Percentiles rank a stretch among this genome's conserved stretches.
phyloP scores from a whole-genome alignment of 1,140 invertebrate genomes.

The Thereuonema tuberculata region DNA sequence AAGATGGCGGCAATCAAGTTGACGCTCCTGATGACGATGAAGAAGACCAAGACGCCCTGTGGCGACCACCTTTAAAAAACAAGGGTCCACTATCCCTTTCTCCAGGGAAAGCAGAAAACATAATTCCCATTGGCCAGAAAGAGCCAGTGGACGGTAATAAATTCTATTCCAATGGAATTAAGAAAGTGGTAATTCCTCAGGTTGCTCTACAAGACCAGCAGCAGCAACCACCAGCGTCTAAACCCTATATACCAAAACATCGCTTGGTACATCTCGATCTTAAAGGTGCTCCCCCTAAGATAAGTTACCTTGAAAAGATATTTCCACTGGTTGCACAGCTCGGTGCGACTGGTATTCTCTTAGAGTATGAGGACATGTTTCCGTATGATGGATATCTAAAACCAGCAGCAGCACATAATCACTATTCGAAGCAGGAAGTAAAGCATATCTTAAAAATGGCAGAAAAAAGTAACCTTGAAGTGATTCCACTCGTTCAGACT shows the following conservation, averaged over 20 bases:
- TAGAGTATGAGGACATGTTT: constrained; percentile 98
- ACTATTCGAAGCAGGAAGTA: constrained; percentile 58
- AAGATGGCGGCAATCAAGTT: background rate
- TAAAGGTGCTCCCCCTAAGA: constrained; percentile 55
- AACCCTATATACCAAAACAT: constrained; percentile 23
- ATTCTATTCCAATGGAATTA: background rate
- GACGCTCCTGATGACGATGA: background rate
- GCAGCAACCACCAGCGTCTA: no score
- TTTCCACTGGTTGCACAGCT: constrained; percentile 42
- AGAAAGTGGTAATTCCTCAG: background rate
- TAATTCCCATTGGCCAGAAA: background rate
- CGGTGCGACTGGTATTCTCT: constrained; percentile 72
- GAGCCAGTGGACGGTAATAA: background rate
- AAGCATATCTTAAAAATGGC: constrained; percentile 46
- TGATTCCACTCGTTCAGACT: constrained; percentile 88
- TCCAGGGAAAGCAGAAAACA: background rate
- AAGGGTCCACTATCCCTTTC: background rate
- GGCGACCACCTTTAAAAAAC: background rate
- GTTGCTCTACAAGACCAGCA: no score
- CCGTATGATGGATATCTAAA: constrained; percentile 59
- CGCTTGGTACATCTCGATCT: constrained; percentile 56
- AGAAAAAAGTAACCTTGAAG: constrained; percentile 48
- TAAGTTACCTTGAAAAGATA: constrained; percentile 47
- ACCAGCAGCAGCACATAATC: constrained; percentile 55
- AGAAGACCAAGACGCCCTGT: background rate